Evolutionary conservation across 1,140 invertebrate genomes (phyloP), one percentile per base, ranked within the genome.

Genomic region (Drosophila lowei): DNA sequence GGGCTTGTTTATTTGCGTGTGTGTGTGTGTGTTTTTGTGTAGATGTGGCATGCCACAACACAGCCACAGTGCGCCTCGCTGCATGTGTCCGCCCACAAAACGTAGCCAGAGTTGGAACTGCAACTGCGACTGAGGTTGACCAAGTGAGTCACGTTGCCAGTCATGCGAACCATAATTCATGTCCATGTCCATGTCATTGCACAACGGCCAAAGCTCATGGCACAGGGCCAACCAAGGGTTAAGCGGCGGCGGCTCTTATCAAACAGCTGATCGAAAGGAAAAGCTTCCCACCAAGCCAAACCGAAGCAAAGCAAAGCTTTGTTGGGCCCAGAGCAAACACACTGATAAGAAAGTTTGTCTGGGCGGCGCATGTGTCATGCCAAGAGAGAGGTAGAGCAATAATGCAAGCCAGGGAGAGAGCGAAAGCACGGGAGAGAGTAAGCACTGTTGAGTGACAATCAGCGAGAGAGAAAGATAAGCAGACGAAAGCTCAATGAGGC

Each of bases 141-240:
- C 81, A 78, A 86, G 83, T 86, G 83, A 86, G 78, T 86, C 83
- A 86, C 71, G 83, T 79, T 78, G 49, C 64, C 70, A 85, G 61
- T 88, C 68, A 72, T 55, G 47, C 81, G 57, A 57, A 15, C 58
- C 55, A 85, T 88, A 77, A 81, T 63, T 85, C 77, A 86, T 75
- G 77, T 75, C 60, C 54, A 56, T 68, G 77, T 75, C 60, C 54
- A 59, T 68, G 42, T 48, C 65, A 49, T 79, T 84, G 61, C 61
- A 66, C 65, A 77, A 47, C 43, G 44, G 46, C 28, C 16, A 52
- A 16, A 28, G 46, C 25, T 53, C 1, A 25, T 11, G 42, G 43
- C 34, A 66, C 8, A 49, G 56, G 63, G 74, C 63, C 81, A 81
- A 44, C 65, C 48, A 77, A 74, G 81, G 68, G 81, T 85, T 86